Evolutionary conservation across 2,113 vertebrate genomes (phyloP).

Genomic region (Ctenodactylus gundi): DNA sequence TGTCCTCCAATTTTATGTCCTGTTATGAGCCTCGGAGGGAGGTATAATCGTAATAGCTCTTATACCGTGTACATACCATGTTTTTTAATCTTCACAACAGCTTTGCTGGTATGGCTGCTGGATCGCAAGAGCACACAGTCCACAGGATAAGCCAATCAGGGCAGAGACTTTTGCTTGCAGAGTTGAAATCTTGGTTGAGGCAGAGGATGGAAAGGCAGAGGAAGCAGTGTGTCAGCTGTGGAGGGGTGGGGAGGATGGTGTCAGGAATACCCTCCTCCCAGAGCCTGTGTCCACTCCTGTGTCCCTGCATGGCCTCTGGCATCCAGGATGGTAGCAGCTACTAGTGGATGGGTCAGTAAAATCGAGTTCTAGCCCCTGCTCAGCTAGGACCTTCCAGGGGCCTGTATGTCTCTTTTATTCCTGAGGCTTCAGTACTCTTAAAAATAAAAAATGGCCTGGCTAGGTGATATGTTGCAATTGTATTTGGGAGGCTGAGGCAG

Average conservation of each 20-base stretch:
- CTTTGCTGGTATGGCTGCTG: neutral
- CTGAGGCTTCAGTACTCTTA: neutral
- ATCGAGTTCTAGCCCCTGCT: neutral
- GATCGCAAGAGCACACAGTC: neutral
- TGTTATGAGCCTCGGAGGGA: neutral
- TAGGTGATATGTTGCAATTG: neutral
- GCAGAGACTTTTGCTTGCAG: neutral
- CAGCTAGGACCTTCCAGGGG: neutral
- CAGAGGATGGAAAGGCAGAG: neutral
- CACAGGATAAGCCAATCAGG: neutral
- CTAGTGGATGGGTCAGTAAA: neutral
- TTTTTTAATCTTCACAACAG: neutral
- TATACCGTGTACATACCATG: neutral
- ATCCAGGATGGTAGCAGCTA: neutral
- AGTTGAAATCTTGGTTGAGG: neutral
- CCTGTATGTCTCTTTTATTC: neutral
- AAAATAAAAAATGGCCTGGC: conserved; percentile 30
- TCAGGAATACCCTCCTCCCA: neutral
- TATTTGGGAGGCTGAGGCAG: neutral
- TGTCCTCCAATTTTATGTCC: neutral
- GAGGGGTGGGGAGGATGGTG: neutral
- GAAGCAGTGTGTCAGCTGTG: neutral
- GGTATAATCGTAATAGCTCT: neutral
- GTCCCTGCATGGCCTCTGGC: neutral
- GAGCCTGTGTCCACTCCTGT: neutral